Percentiles rank a stretch among this genome's conserved stretches.
Conservation (phyloP, 2,113 vertebrate genomes). For the Pedionomus torquatus region DNA sequence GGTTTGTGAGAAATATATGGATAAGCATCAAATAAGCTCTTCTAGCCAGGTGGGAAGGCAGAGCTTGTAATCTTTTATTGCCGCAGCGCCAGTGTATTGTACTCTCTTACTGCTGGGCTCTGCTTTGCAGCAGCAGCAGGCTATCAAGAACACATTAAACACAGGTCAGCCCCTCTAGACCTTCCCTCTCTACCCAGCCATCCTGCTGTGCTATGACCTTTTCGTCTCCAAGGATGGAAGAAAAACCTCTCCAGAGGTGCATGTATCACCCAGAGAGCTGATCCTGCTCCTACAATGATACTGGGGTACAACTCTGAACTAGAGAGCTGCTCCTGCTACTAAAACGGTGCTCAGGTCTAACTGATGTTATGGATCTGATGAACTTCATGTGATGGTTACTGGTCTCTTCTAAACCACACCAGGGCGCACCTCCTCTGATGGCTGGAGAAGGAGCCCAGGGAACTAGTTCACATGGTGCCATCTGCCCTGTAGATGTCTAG, state of each 20-base stretch:
- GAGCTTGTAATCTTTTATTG: not conserved
- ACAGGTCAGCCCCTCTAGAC: not conserved
- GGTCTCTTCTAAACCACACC: not conserved
- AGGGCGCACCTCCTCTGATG: not conserved
- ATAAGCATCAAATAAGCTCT: not conserved
- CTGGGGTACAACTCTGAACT: not conserved
- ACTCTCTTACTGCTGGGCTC: not conserved
- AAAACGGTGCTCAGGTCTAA: not conserved
- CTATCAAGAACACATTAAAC: not conserved
- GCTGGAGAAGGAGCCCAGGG: not conserved
- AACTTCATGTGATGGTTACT: not conserved
- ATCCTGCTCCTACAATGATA: not conserved
- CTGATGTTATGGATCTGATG: not conserved
- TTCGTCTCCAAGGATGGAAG: not conserved
- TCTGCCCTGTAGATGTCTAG: not conserved
- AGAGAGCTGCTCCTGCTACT: not conserved
- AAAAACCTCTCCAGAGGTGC: not conserved
- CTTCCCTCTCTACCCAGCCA: rapidly evolving
- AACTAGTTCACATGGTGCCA: not conserved
- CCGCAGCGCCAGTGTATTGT: not conserved
- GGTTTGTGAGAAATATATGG: not conserved
- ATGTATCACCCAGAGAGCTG: not conserved
- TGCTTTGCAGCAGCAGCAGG: not conserved
- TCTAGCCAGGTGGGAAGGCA: not conserved
- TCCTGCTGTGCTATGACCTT: not conserved